Evolutionary conservation across 1,140 invertebrate species (phyloP), one percentile per base, ranked within the genome.

Genomic region (Panulirus ornatus): DNA sequence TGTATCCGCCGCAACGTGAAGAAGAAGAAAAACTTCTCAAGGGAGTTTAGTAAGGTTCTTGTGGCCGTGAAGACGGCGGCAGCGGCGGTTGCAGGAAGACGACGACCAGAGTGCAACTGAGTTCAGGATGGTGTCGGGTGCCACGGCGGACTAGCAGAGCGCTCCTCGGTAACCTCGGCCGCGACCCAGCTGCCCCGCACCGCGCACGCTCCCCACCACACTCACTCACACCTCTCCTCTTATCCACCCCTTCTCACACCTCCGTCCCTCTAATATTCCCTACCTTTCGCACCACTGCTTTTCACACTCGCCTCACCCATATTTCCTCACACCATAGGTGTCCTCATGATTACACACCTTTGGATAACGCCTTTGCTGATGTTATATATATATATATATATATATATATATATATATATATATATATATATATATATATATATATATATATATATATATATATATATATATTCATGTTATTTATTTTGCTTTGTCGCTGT

Each of bases 111-210:
- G 63, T 70, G n/a, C 30, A 30, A 14, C 30, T 71, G 79, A 66
- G 87, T 38, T 89, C 40, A 89, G 87, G 79, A 73, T 42, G 58
- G 54, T 82, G 70, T 89, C 70, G 79, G 42, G 87, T 51, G 66
- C 87, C 87, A 83, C 87, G 58, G 87, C 79, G 87, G 87, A 89
- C 87, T 89, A 89, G 30, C 66, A 44, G 63, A 58, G 76, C 78
- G 87, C 58, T 71, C 78, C 87, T 66, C 36, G 44, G 63, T 36
- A 81, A 66, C 42, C 87, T 51, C 36, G 66, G 63, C 66, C 66
- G 47, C 70, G 63, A 40, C 79, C 79, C 79, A 34, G 47, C 63
- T 16, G 3, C 34, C 70, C 36, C 6, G 22, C 58, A 73, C 63
- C 51, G 76, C 76, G 85, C 85, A 78, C 71, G 75, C 73, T 76